Evolutionary conservation across 2,888 invertebrate species (phyloP), one percentile per base, ranked within the genome.

Genomic region (Eupithecia tripunctaria): DNA sequence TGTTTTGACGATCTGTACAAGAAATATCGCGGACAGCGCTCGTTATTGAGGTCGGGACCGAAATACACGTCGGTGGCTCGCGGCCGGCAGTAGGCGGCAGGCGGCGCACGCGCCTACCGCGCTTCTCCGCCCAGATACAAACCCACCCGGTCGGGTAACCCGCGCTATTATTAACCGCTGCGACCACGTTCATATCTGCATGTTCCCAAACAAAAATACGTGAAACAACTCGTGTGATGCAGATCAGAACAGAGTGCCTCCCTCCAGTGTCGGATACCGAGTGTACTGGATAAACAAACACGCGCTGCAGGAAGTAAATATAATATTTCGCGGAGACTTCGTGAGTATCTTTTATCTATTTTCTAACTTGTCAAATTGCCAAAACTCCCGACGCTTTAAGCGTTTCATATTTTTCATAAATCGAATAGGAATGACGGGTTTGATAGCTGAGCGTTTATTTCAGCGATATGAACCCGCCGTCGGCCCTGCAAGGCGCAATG

Each of bases 401-500:
- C 82, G 78, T 79, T 84, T 83, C 76, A 82, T 80, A 81, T 80
- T 81, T 79, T 79, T 79, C 79, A 81, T 85, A 84, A 85, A 85
- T 73, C 81, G 79, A 76, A 78, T 73, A 77, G 76, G 25, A 72
- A 77, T 78, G 72, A 67, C 76, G 73, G 64, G 75, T 71, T 76
- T 66, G 71, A 73, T 73, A 71, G 65, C 73, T 38, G 68, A 60
- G 56, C 62, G 68, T 83, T 88, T 87, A 87, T 93, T 92, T 88
- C 92, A 93, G 93, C 85, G 85, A 86, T 78, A 94, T 94, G 94
- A 93, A 97, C 91, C 97, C 98, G 66, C 98, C 98, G 73, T 96
- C 97, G 77, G 98, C 97, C 79, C 96, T 98, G 74, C 97, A 97
- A 86, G 96, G 97, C 90, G 98, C 98, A 66, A 97, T 98, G 97